Conservation (phyloP, 2,797 vertebrate species). For the Onychomys torridus region DNA sequence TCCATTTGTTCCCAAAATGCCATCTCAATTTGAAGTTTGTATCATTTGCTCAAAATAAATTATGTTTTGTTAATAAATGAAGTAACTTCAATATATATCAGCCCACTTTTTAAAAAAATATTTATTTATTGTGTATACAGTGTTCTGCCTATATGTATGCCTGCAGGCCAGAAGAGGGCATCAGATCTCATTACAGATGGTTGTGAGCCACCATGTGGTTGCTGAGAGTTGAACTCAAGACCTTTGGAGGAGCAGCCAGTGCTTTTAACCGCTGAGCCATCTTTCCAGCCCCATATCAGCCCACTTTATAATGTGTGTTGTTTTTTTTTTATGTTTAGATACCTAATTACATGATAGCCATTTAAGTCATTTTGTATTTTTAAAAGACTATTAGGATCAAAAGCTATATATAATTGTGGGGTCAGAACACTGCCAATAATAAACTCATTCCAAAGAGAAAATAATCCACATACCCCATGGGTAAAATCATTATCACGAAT, state of each 20-base stretch:
- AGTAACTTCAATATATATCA: neutral
- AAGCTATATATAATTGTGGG: neutral
- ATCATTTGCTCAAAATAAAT: neutral
- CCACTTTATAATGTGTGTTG: neutral
- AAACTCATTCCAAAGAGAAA: slow-evolving; percentile 55
- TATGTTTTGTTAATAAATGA: neutral
- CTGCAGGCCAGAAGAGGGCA: no score
- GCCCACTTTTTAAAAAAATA: no score
- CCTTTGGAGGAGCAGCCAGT: no score
- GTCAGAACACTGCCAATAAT: slow-evolving; percentile 17
- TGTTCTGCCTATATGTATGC: no score
- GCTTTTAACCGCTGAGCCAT: no score
- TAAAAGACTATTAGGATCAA: neutral
- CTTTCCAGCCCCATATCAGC: no score
- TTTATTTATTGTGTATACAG: no score
- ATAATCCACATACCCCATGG: neutral
- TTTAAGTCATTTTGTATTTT: slow-evolving; percentile 19
- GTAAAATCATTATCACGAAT: slow-evolving; percentile 40
- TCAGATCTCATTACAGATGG: no score
- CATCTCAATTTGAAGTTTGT: neutral
- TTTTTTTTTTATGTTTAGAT: slow-evolving; percentile 9
- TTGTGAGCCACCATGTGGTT: no score
- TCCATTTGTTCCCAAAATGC: neutral
- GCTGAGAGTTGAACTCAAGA: no score
- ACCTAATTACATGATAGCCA: neutral